Conservation (phyloP, 2,888 invertebrate species). For the Thereva unica region DNA sequence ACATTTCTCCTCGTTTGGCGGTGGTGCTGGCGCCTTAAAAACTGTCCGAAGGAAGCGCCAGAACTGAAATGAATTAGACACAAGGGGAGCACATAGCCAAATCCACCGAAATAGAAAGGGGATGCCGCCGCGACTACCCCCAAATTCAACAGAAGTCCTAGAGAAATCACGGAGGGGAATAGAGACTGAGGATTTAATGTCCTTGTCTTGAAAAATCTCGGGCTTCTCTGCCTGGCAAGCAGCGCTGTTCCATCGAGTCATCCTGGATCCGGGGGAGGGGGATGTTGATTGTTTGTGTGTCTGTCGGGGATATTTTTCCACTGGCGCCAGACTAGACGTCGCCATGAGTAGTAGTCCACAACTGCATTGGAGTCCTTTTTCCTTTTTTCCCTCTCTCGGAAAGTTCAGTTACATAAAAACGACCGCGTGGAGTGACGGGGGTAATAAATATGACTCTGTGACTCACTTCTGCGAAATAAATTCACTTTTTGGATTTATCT, state of each 20-base stretch:
- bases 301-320: conserved; percentile 4
- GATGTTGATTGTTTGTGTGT: conserved; percentile 26
- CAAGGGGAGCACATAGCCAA: conserved; percentile 15
- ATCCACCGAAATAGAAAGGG: too few species aligned
- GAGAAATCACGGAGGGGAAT: conserved; percentile 13
- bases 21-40: conserved; percentile 15
- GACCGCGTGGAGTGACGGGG: too few species aligned
- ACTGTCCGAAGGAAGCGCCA: not conserved
- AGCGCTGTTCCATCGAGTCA: conserved; percentile 23
- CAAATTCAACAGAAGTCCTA: too few species aligned
- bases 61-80: conserved; percentile 28
- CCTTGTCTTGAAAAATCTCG: conserved; percentile 31
- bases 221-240: not conserved
- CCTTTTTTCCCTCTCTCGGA: not conserved
- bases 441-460: too few species aligned
- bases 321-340: conserved; percentile 41
- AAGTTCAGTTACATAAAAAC: conserved; percentile 26
- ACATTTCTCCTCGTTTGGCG: conserved; percentile 1
- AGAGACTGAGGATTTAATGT: conserved; percentile 29
- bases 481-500: too few species aligned
- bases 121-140: too few species aligned
- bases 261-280: not conserved
- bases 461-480: too few species aligned
- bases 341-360: conserved; percentile 19
- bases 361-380: conserved; percentile 15